Conservation (phyloP, 2,113 vertebrate species). For the Sebastes fasciatus region DNA sequence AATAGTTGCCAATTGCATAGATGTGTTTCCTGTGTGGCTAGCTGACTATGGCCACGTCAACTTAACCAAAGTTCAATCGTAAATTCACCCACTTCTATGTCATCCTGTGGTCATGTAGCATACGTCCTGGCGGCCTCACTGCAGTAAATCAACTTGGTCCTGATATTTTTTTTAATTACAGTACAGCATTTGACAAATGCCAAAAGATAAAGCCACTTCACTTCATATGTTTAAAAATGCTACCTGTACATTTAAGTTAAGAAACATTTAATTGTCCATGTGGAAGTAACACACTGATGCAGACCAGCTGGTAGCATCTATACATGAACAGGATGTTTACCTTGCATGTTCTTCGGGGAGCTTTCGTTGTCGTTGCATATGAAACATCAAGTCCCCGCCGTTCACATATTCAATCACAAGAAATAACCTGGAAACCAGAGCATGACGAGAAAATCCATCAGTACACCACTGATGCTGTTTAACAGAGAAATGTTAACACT, state of each 20-base stretch:
- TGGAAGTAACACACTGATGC: background rate
- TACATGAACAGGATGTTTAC: conserved; percentile 77
- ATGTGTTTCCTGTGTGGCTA: conserved; percentile 12
- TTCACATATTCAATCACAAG: conserved; percentile 99
- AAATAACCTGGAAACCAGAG: conserved; percentile 87
- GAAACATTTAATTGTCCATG: background rate
- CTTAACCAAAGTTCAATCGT: conserved; percentile 56
- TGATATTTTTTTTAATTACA: conserved; percentile 14
- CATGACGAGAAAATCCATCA: conserved; percentile 5
- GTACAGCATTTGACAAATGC: background rate
- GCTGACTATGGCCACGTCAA: conserved; percentile 31
- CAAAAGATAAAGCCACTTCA: background rate
- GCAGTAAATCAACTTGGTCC: background rate
- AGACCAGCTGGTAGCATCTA: background rate
- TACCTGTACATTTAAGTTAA: background rate
- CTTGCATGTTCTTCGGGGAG: conserved; percentile 97
- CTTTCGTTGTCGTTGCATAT: conserved; percentile 98
- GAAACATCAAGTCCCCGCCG: conserved; percentile 98
- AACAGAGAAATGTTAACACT: background rate
- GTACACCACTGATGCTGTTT: background rate
- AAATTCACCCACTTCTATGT: conserved; percentile 22
- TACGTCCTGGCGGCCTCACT: conserved; percentile 20
- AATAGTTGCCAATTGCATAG: conserved; percentile 3
- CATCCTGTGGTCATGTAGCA: conserved; percentile 6
- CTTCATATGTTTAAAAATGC: background rate